Evolutionary conservation across 2,888 invertebrate species (phyloP), one percentile per base, ranked within the genome.

Genomic region (Sminthurinus aureus): DNA sequence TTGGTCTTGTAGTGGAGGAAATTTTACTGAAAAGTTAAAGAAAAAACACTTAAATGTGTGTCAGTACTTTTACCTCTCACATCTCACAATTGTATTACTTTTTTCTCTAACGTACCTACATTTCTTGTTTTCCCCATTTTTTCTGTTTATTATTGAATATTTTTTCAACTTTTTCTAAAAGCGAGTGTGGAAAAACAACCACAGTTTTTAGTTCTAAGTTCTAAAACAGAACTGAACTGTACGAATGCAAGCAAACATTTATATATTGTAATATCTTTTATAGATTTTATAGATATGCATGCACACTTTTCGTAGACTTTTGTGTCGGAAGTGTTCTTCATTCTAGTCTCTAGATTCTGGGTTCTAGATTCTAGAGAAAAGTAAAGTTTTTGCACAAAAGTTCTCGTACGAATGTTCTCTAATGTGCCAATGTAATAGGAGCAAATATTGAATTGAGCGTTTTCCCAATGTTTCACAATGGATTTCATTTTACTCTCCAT

Each of bases 371-470:
- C 18, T n/a, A 69, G 20, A 69, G 22, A 20, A 69, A 69, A 22
- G 69, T 22, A 9, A 69, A 22, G n/a, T 69, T 69, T 69, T 69
- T 69, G 74, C 50, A 77, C 52, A 77, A 38, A 66, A 50, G 26
- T 67, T 79, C 38, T 38, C 52, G 58, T 79, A 6, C n/a, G 22
- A 79, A 38, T 79, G 26, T 79, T 79, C 67, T 66, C 79, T 79
- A 79, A 79, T 79, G 79, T 79, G 66, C 64, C 22, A 66, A 50
- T 66, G 67, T 79, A 79, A 79, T 79, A 67, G 79, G 66, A 79
- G 79, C 79, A 79, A 79, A 79, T 79, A 79, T 79, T 79, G 79
- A 79, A 79, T 79, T 67, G 58, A 64, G 66, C 79, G 79, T 79
- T 79, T 79, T 64, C 67, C 64, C 78, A 78, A 78, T 78, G 66